phyloP scores from a whole-genome alignment of 2,888 invertebrate genomes.

The Scaptomyza reducta region DNA sequence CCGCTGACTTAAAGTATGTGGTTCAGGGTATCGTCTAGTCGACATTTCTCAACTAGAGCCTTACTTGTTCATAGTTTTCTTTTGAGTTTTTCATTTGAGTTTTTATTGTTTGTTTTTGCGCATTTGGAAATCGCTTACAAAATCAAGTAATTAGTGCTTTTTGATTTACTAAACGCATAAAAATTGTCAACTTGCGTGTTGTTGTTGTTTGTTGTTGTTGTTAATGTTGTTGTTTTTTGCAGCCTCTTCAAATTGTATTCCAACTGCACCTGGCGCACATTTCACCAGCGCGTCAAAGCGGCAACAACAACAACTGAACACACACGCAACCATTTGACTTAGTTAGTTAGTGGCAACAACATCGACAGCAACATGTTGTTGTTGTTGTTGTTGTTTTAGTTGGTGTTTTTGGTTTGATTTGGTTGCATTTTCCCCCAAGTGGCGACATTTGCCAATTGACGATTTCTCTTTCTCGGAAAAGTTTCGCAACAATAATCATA shows the following conservation, averaged over 20 bases:
- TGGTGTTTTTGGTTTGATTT: slow-evolving; percentile 28
- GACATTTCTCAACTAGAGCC: too few species aligned
- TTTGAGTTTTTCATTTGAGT: slow-evolving; percentile 7
- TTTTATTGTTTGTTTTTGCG: slow-evolving; percentile 35
- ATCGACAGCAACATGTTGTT: slow-evolving; percentile 39
- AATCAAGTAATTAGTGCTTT: slow-evolving; percentile 79
- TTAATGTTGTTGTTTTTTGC: slow-evolving; percentile 23
- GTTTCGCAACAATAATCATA: slow-evolving; percentile 71
- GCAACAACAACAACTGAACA: slow-evolving; percentile 15
- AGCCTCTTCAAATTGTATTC: slow-evolving; percentile 49
- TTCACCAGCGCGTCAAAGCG: slow-evolving; percentile 55
- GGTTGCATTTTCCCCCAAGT: slow-evolving; percentile 56
- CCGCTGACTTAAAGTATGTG: too few species aligned
- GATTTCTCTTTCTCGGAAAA: slow-evolving; percentile 79
- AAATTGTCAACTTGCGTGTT: slow-evolving; percentile 68
- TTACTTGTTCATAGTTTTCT: slow-evolving; percentile 5
- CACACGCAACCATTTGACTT: slow-evolving; percentile 50
- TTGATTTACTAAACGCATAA: slow-evolving; percentile 81
- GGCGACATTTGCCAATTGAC: slow-evolving; percentile 55
- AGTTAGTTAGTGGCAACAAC: slow-evolving; percentile 55
- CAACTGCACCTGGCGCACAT: slow-evolving; percentile 63
- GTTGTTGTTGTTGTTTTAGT: slow-evolving; percentile 20
- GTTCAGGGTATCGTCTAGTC: too few species aligned
- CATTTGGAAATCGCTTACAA: slow-evolving; percentile 74
- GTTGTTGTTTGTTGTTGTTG: slow-evolving; percentile 10